Base-by-base conservation (phyloP, 2,888 invertebrate genomes). In the Aleiodes alternator region DNA sequence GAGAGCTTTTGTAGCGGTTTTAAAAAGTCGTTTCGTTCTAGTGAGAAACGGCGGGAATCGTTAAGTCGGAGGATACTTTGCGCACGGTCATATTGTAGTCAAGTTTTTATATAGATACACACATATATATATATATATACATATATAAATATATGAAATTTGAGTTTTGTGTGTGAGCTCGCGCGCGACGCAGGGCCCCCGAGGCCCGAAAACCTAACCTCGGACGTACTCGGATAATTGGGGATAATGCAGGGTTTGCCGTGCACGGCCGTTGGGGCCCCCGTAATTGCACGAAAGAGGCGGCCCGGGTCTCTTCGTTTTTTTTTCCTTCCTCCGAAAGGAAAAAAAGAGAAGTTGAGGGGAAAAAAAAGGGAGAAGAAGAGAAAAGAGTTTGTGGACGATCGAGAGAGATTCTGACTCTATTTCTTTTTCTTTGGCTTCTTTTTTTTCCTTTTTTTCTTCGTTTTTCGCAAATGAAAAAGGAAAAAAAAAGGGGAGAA, bases 171-270 rank as follows among this genome's bases (percentile, higher is more conserved):
- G 50, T 51, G 50, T 23, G 68, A 51, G 68, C 51, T 68, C 68
- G 75, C 75, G 72, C 59, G 75, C 75, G 75, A 75, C 76, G 79
- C 76, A 69, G 76, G 76, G 72, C 77, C 66, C 80, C 73, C 51
- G 69, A 76, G 80, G 80, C 84, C 85, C 82, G 82, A 87, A 88
- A 87, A 85, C 83, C 86, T 85, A 86, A 86, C 84, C 83, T 85
- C 85, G 77, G 85, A 87, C 84, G 84, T 84, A 84, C 86, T 82
- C 85, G 88, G 88, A 88, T 88, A 88, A 88, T 88, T 88, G 88
- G 87, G 86, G 86, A 88, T 88, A 88, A 88, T 88, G 83, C 80
- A 82, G 87, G 88, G 88, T 88, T 88, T 88, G 82, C 78, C 79
- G 79, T 78, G 82, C 82, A 78, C 69, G 78, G 79, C 79, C 81